Evolutionary conservation across 2,797 vertebrate genomes (phyloP).

Genomic region (Glossophaga mutica): DNA sequence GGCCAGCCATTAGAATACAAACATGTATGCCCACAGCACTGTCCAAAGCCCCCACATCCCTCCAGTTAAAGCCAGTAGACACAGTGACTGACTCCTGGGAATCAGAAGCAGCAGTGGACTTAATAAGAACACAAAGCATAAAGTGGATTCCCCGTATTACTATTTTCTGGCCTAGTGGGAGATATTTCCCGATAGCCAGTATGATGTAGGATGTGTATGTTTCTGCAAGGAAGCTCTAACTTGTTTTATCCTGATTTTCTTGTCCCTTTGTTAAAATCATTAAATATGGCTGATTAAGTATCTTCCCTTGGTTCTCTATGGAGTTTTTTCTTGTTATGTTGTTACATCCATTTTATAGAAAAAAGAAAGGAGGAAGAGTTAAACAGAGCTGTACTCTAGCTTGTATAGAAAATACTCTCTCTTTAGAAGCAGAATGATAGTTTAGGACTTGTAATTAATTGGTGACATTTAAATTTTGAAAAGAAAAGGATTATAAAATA

Average conservation of each 20-base stretch:
- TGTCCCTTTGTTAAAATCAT: slow-evolving; percentile 43
- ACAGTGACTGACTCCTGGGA: slow-evolving; percentile 59
- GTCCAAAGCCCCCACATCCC: slow-evolving; percentile 69
- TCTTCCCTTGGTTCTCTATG: background rate
- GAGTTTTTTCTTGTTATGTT: background rate
- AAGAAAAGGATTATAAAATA: background rate
- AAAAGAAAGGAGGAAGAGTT: background rate
- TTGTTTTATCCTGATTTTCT: slow-evolving; percentile 52
- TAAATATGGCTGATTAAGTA: slow-evolving; percentile 37
- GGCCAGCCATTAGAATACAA: slow-evolving; percentile 75
- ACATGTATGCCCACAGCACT: slow-evolving; percentile 71
- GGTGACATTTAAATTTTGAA: background rate
- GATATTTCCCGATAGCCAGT: slow-evolving; percentile 69
- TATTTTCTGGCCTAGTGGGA: slow-evolving; percentile 63
- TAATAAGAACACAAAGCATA: slow-evolving; percentile 53
- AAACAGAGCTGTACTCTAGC: background rate
- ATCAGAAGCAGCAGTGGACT: slow-evolving; percentile 69
- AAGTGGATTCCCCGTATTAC: slow-evolving; percentile 57
- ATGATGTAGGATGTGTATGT: slow-evolving; percentile 48
- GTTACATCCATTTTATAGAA: background rate
- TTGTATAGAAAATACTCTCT: background rate
- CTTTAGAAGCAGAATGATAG: background rate
- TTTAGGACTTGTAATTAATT: slow-evolving; percentile 18
- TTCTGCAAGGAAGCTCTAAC: slow-evolving; percentile 22
- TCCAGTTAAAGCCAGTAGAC: slow-evolving; percentile 51